Evolutionary conservation across 1,140 invertebrate genomes (phyloP).

Genomic region (Cotesia glomerata): DNA sequence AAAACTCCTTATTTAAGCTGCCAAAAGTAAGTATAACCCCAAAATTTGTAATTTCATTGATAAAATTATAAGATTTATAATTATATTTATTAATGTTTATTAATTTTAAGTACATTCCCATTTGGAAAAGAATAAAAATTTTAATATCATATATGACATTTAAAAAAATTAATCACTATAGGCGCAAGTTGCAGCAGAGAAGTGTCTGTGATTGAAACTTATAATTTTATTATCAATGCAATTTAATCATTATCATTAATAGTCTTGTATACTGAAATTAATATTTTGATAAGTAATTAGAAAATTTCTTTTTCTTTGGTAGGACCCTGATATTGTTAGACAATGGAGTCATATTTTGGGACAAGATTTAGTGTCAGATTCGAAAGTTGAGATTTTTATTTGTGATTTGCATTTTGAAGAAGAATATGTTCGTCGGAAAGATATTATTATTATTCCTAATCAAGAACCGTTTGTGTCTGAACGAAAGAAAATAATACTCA

Average conservation of each 20-base stretch:
- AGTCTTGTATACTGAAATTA: background rate
- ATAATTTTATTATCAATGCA: background rate
- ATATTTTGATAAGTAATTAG: background rate
- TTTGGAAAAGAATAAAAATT: background rate
- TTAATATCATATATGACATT: too few species aligned
- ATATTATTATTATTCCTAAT: background rate
- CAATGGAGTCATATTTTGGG: background rate
- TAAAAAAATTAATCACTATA: too few species aligned
- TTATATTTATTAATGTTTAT: background rate
- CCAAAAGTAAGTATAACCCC: slow-evolving; percentile 1
- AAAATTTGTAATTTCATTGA: background rate
- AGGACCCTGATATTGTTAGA: background rate
- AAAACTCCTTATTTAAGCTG: background rate
- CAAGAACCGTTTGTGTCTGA: background rate
- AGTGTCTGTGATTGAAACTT: too few species aligned
- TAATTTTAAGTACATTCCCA: background rate
- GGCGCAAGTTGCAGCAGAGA: too few species aligned
- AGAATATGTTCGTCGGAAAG: background rate
- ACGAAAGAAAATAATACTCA: background rate
- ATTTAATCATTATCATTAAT: background rate
- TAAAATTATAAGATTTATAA: background rate
- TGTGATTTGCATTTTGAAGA: background rate
- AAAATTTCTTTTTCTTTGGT: background rate
- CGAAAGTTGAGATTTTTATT: background rate
- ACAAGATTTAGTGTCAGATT: background rate